Evolutionary conservation across 1,140 invertebrate genomes (phyloP), one percentile per base, ranked within the genome.

Genomic region (Phocides pigmalion): DNA sequence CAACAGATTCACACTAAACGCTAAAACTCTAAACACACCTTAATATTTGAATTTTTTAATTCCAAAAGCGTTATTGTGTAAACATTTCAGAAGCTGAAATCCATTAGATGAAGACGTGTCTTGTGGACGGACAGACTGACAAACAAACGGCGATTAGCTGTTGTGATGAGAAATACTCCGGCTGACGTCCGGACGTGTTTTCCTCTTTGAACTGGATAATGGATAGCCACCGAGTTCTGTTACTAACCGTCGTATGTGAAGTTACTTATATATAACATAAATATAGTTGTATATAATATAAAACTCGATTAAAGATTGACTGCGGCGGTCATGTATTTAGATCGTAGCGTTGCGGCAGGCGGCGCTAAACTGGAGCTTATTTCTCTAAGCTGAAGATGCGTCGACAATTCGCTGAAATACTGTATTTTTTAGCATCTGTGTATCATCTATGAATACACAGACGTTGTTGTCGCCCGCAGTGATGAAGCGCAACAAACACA

Each of bases 81-180:
- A 59, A 59, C 42, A 59, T 59, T 59, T 59, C 56, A 47, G 56
- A 28, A 59, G 42, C 56, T 59, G 56, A 59, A 59, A 59, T 59
- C 56, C 56, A 59, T 59, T 61, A 61, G 42, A 61, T 47, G 56
- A 61, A 61, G 42, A 61, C 44, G 44, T 15, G 56, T 61, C 56
- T n/a, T 28, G 41, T 15, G 42, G 56, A 61, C 56, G 0, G 56
- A 37, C 44, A 17, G 28, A 46, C 56, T 3, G 56, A 47, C 56
- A 35, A 47, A 59, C 56, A 59, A 47, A 15, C 56, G 1, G 44
- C 16, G 54, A 59, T 59, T 59, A 59, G 28, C 54, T 59, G 42
- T 47, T 59, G 44, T 37, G 56, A 47, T 59, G 56, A 47, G 42
- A 59, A 59, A 59, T 59, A 59, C 28, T 47, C 15, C 42, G 28